phyloP scores from a whole-genome alignment of 2,113 vertebrate genomes.

The Motacilla alba region DNA sequence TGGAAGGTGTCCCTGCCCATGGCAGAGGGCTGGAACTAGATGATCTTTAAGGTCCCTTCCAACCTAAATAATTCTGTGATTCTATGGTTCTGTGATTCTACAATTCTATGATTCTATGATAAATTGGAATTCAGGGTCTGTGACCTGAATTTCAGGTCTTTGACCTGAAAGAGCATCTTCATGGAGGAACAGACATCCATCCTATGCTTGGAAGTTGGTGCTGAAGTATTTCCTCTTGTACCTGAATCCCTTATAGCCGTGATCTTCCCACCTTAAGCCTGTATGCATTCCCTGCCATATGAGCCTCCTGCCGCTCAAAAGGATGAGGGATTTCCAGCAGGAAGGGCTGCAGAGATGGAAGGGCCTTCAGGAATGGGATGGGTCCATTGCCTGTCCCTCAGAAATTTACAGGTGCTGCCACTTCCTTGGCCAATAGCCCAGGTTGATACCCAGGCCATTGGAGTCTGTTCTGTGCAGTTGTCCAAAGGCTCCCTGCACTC shows the following conservation, averaged over 20 bases:
- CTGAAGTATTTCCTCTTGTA: not conserved
- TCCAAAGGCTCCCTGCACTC: not conserved
- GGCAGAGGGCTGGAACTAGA: not conserved
- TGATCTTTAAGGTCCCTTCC: not conserved
- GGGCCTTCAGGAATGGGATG: not conserved
- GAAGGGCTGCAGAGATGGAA: not conserved
- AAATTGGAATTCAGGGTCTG: not conserved
- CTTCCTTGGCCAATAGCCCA: not conserved
- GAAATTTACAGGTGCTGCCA: not conserved
- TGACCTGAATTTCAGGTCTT: too few species aligned
- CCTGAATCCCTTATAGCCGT: not conserved
- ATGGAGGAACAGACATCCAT: not conserved
- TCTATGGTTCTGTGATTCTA: not conserved
- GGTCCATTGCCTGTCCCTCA: not conserved
- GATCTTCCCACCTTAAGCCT: not conserved
- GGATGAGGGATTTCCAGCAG: not conserved
- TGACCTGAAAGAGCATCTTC: not conserved
- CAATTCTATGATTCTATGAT: not conserved
- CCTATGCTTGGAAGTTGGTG: not conserved
- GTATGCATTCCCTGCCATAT: fast-evolving
- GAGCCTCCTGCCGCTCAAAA: not conserved
- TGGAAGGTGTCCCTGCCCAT: not conserved
- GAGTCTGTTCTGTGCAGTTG: not conserved
- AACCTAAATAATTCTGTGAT: not conserved
- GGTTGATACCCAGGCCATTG: not conserved